These are phyloP conservation scores for Diaphora mendica DNA, from an alignment of 2,888 invertebrate genomes.

Conservation along the genomic window DNA sequence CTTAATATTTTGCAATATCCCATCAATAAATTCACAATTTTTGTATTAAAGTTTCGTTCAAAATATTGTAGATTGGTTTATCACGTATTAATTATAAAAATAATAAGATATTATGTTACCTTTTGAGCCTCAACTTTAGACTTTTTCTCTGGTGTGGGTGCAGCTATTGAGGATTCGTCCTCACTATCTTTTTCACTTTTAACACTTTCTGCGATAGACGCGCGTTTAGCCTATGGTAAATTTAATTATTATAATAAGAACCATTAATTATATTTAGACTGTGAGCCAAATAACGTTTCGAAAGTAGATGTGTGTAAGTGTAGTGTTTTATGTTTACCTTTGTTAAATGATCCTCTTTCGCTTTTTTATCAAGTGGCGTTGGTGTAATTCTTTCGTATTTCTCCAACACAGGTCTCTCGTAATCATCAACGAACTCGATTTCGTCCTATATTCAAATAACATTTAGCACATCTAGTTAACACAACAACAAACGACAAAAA, in stretches of 20 bases:
- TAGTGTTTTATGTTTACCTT: slow-evolving; percentile 77
- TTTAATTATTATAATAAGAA: slow-evolving; percentile 18
- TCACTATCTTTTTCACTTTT: slow-evolving; percentile 80
- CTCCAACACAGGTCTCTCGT: slow-evolving; percentile 91
- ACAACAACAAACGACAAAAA: slow-evolving; percentile 62
- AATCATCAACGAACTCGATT: slow-evolving; percentile 89
- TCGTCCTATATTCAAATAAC: slow-evolving; percentile 78
- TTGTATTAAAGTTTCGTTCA: background rate
- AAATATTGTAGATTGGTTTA: background rate
- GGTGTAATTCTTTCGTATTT: slow-evolving; percentile 89
- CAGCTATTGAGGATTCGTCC: slow-evolving; percentile 74
- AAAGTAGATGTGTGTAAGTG: slow-evolving; percentile 42
- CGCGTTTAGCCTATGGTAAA: slow-evolving; percentile 74
- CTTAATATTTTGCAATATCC: slow-evolving; percentile 9
- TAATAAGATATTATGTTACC: slow-evolving; percentile 53
- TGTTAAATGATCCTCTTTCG: slow-evolving; percentile 78
- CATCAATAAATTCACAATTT: too few species aligned
- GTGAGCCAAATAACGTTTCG: slow-evolving; percentile 1
- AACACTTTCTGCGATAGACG: slow-evolving; percentile 77
- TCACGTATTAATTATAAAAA: background rate
- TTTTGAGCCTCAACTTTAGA: slow-evolving; percentile 69
- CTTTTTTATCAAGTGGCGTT: slow-evolving; percentile 83
- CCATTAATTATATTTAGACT: slow-evolving; percentile 30
- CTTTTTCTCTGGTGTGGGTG: slow-evolving; percentile 74
- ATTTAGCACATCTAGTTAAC: slow-evolving; percentile 75